phyloP scores from a whole-genome alignment of 2,888 invertebrate species.

The Leptura quadrifasciata region DNA sequence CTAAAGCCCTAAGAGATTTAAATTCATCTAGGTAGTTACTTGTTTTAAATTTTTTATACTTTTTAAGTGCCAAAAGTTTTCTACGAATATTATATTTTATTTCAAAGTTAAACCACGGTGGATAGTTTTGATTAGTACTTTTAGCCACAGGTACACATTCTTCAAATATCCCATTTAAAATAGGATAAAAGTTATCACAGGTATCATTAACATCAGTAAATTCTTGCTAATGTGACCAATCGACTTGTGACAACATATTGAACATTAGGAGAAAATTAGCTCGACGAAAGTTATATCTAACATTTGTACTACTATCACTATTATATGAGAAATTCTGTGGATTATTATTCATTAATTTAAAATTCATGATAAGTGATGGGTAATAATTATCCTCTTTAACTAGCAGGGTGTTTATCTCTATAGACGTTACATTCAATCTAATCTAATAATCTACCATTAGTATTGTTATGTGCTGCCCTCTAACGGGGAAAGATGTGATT shows the following conservation, averaged over 20 bases:
- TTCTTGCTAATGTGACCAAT: not conserved
- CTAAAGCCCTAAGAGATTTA: no score
- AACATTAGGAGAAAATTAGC: not conserved
- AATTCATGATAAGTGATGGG: not conserved
- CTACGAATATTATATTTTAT: no score
- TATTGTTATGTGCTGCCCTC: no score
- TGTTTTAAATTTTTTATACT: no score
- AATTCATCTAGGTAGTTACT: no score
- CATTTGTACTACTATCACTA: no score
- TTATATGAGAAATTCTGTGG: not conserved
- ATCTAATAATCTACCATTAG: not conserved
- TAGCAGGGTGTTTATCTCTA: not conserved
- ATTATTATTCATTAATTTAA: not conserved
- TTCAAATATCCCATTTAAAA: not conserved
- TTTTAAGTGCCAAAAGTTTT: no score
- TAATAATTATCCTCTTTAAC: not conserved
- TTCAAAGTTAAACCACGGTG: slow-evolving; percentile 4
- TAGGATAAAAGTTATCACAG: not conserved
- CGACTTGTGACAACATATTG: not conserved
- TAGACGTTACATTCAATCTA: not conserved
- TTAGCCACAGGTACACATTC: not conserved
- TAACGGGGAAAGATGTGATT: no score
- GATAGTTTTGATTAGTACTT: not conserved
- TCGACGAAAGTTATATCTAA: not conserved
- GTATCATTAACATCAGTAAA: not conserved